Evolutionary conservation across 2,888 invertebrate species (phyloP).

Genomic region (Drosophila ustulata): DNA sequence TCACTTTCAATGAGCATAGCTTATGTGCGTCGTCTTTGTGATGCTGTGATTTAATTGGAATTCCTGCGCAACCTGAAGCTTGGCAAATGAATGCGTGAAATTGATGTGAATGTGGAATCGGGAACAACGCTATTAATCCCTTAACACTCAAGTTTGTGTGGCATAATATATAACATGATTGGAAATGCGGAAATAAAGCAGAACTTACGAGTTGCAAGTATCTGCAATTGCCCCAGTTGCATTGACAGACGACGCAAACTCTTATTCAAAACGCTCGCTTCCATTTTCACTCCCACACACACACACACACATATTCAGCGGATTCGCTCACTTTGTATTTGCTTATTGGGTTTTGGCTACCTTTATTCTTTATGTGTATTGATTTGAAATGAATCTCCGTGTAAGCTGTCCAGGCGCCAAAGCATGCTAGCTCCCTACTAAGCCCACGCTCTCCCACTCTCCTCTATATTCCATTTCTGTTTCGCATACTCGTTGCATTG

Average conservation of each 20-base stretch:
- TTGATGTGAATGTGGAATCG: not conserved
- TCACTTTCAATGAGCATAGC: not conserved
- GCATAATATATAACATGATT: slow-evolving; percentile 55
- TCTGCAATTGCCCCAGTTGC: slow-evolving; percentile 57
- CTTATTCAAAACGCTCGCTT: slow-evolving; percentile 25
- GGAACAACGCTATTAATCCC: not conserved
- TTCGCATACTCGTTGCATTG: not conserved
- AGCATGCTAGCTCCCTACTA: slow-evolving; percentile 19
- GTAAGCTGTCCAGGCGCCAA: slow-evolving; percentile 63
- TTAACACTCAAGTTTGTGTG: slow-evolving; percentile 12
- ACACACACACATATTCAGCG: slow-evolving; percentile 2
- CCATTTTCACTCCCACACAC: not conserved
- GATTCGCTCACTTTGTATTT: slow-evolving; percentile 39
- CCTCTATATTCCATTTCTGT: not conserved
- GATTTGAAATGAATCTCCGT: slow-evolving; percentile 76
- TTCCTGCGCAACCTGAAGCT: not conserved
- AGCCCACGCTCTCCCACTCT: not conserved
- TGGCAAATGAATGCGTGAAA: not conserved
- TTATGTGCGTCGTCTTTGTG: not conserved
- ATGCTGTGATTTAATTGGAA: not conserved
- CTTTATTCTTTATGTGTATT: slow-evolving; percentile 76
- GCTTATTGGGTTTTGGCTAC: slow-evolving; percentile 53
- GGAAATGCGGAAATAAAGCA: slow-evolving; percentile 41
- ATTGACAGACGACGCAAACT: slow-evolving; percentile 58
- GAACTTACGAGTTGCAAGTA: slow-evolving; percentile 33